Evolutionary conservation across 2,888 invertebrate genomes (phyloP).

Genomic region (Mythimna impura): DNA sequence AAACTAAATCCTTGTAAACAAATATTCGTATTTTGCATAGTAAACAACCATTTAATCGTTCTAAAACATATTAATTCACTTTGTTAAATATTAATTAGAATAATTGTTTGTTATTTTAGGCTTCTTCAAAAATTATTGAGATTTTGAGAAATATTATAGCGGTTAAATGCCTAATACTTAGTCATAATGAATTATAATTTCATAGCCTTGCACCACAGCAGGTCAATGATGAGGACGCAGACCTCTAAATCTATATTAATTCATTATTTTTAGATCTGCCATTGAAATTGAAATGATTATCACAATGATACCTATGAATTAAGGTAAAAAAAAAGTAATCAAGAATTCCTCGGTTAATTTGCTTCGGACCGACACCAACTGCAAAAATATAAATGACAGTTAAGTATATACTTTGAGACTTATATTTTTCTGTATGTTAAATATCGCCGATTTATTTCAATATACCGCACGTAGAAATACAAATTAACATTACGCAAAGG

Average conservation of each 20-base stretch:
- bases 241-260: slow-evolving; percentile 2
- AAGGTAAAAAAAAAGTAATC: neutral
- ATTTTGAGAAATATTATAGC: too few species aligned
- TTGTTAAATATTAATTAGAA: too few species aligned
- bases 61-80: too few species aligned
- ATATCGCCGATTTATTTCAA: neutral
- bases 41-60: too few species aligned
- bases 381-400: neutral
- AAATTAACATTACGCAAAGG: neutral
- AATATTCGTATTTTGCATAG: too few species aligned
- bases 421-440: too few species aligned
- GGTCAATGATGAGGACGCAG: slow-evolving; percentile 16
- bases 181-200: slow-evolving; percentile 3
- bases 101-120: too few species aligned
- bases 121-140: too few species aligned
- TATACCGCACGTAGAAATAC: neutral
- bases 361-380: neutral
- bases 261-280: slow-evolving; percentile 20
- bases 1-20: too few species aligned
- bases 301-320: neutral
- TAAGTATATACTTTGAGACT: too few species aligned
- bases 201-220: slow-evolving; percentile 3
- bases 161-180: neutral
- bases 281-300: slow-evolving; percentile 12
- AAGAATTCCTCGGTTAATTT: neutral